phyloP scores from a whole-genome alignment of 2,113 vertebrate genomes.

The Acrocephalus kingi region DNA sequence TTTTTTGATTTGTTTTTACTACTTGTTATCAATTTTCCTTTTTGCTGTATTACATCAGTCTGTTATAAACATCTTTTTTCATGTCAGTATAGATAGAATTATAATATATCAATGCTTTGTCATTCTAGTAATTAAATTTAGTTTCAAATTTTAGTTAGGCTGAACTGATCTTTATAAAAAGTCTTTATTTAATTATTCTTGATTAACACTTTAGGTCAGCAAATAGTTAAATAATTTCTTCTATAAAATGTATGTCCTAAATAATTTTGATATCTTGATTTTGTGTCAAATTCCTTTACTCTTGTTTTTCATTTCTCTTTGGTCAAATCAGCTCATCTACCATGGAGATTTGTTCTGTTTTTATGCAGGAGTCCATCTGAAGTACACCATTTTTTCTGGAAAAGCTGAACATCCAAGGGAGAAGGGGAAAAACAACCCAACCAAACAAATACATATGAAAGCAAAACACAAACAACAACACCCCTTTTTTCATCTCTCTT shows the following conservation, averaged over 20 bases:
- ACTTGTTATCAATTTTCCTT: not conserved
- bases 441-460: not conserved
- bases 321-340: not conserved
- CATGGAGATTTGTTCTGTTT: not conserved
- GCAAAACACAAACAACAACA: not conserved
- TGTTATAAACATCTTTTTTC: not conserved
- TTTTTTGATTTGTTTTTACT: not conserved
- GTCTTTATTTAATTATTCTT: not conserved
- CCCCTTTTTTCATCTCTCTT: not conserved
- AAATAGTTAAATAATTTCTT: not conserved
- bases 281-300: not conserved
- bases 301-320: not conserved
- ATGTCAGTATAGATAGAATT: not conserved
- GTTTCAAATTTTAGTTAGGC: not conserved
- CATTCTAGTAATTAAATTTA: not conserved
- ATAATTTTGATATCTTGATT: not conserved
- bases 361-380: not conserved
- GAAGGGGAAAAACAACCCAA: not conserved
- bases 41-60: not conserved
- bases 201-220: not conserved
- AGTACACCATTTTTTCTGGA: not conserved
- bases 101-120: not conserved
- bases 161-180: not conserved
- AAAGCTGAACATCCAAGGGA: accelerated
- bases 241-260: accelerated